phyloP scores from a whole-genome alignment of 2,888 invertebrate species.

The Lucinisca nassula region DNA sequence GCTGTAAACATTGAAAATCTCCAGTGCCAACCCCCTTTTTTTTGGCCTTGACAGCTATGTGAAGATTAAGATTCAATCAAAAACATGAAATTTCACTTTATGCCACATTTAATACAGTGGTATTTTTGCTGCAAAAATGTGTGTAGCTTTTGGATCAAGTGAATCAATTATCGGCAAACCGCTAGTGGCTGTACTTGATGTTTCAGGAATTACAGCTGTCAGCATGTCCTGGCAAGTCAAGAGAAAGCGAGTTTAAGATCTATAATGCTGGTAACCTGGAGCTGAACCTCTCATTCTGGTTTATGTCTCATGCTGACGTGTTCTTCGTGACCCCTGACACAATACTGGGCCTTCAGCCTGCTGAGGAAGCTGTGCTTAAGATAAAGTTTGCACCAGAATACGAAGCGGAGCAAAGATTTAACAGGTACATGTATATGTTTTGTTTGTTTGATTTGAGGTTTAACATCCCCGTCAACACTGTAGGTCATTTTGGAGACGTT shows the following conservation, averaged over 20 bases:
- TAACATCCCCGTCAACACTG: too few relatives aligned
- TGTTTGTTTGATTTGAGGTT: too few relatives aligned
- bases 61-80: too few relatives aligned
- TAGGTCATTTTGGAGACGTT: too few relatives aligned
- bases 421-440: slow-evolving; percentile 1
- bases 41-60: too few relatives aligned
- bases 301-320: slow-evolving; percentile 73
- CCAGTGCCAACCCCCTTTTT: too few relatives aligned
- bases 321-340: slow-evolving; percentile 74
- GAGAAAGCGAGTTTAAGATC: slow-evolving; percentile 71
- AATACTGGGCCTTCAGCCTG: slow-evolving; percentile 72
- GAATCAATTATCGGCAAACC: too few relatives aligned
- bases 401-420: not conserved
- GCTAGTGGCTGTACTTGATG: not conserved
- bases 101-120: too few relatives aligned
- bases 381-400: slow-evolving; percentile 72
- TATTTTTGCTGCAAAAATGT: too few relatives aligned
- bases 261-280: slow-evolving; percentile 84
- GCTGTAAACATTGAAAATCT: too few relatives aligned
- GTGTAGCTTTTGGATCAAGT: too few relatives aligned
- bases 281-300: slow-evolving; percentile 74
- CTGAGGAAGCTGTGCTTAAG: slow-evolving; percentile 67
- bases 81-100: too few relatives aligned
- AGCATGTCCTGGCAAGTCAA: slow-evolving; percentile 48
- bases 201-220: slow-evolving; percentile 65